phyloP scores from a whole-genome alignment of 2,888 invertebrate species.

The Gari tellinella region DNA sequence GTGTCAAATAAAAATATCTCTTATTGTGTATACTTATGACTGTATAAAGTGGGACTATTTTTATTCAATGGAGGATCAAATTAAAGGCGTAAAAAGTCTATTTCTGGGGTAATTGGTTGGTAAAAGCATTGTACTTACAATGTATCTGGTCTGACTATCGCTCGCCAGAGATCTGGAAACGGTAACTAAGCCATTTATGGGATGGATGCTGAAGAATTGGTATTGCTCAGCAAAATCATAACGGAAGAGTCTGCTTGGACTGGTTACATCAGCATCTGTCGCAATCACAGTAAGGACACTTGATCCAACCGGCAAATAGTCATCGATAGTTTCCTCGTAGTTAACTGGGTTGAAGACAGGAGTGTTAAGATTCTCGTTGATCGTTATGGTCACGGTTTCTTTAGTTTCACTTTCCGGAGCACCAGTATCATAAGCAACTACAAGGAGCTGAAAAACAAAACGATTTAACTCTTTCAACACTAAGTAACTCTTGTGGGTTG shows the following conservation, averaged over 20 bases:
- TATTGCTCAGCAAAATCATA: slow-evolving; percentile 87
- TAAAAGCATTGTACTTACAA: slow-evolving; percentile 50
- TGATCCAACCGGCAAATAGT: slow-evolving; percentile 73
- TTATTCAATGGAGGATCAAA: too few species aligned
- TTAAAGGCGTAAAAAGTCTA: too few species aligned
- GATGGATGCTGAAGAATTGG: slow-evolving; percentile 95
- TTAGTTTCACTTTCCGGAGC: slow-evolving; percentile 69
- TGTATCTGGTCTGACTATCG: slow-evolving; percentile 54
- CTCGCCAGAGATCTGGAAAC: slow-evolving; percentile 91
- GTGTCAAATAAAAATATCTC: too few species aligned
- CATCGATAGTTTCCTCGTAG: slow-evolving; percentile 69
- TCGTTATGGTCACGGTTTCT: slow-evolving; percentile 72
- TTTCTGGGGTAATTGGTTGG: too few species aligned
- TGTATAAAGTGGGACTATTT: too few species aligned
- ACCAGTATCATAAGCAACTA: slow-evolving; percentile 75
- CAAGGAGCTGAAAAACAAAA: slow-evolving; percentile 60
- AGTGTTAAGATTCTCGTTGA: slow-evolving; percentile 74
- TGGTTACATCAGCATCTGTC: slow-evolving; percentile 73
- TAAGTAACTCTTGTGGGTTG: too few species aligned
- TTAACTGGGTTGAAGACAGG: slow-evolving; percentile 69
- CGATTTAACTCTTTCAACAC: not conserved
- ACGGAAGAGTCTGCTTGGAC: slow-evolving; percentile 70
- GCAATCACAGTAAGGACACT: slow-evolving; percentile 73
- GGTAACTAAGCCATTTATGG: slow-evolving; percentile 90
- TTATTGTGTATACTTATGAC: too few species aligned